Evolutionary conservation across 2,888 invertebrate species (phyloP), one percentile per base, ranked within the genome.

Genomic region (Branchipolynoe longqiensis): DNA sequence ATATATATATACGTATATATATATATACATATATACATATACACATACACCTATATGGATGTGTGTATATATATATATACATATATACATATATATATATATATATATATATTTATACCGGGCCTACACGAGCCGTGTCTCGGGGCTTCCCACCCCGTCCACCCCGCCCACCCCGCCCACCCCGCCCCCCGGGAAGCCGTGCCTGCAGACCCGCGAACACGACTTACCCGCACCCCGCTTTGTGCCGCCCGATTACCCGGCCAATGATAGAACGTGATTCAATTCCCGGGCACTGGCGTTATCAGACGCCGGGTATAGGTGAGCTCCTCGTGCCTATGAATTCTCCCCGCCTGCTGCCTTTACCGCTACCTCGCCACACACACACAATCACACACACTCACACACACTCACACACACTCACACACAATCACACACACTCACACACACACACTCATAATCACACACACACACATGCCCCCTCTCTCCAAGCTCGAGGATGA

Each of bases 201-300:
- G 8, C 48, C 48, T 48, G 18, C 48, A 48, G 8, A 8, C 18
- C 48, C 48, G 8, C 48, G 18, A 48, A 48, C 48, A 8, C 48
- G 8, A 12, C 48, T 25, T 25, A 4, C 22, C 22, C 18, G 22
- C n/a, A n/a, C 22, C 4, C 64, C 12, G n/a, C 64, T 31, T 64
- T 64, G 64, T 64, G 31, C 64, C 33, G 8, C 33, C 3, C 64
- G 64, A 64, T 64, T 64, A 64, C 64, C 64, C 64, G n/a, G 31
- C 64, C 28, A 64, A 64, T 64, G 64, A 64, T 64, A 22, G 64
- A 12, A 64, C 64, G 64, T 64, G 64, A 64, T 64, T 64, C 64
- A 64, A 64, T 64, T 33, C 64, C n/a, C 64, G n/a, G n/a, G n/a
- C n/a, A n/a, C n/a, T n/a, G n/a, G n/a, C n/a, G n/a, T n/a, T n/a